A percentile compares a stretch with the other conserved stretches of the same genome.
Evolutionary conservation across 2,113 vertebrate species (phyloP).

Genomic region (Ascaphus truei): DNA sequence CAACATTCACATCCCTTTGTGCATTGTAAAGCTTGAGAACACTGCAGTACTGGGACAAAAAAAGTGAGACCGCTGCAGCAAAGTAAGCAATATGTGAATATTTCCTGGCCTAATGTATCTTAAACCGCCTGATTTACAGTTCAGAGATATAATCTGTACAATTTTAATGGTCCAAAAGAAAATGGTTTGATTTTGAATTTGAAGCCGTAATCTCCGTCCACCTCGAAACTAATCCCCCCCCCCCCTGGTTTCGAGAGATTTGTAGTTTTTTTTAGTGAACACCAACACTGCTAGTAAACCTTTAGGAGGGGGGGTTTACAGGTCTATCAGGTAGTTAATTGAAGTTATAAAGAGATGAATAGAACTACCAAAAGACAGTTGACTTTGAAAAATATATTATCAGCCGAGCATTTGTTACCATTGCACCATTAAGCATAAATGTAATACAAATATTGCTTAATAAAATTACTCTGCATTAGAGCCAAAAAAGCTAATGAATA

Average conservation of each 20-base stretch:
- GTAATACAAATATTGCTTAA: background rate
- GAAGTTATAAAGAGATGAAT: constrained; percentile 18
- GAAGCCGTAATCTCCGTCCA: too few relatives aligned
- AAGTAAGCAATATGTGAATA: background rate
- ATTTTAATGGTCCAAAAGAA: background rate
- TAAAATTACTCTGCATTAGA: background rate
- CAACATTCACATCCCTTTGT: too few relatives aligned
- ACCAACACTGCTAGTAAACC: too few relatives aligned
- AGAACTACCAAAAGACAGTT: background rate
- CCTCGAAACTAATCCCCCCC: too few relatives aligned
- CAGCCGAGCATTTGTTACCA: constrained; percentile 9
- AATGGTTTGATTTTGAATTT: background rate
- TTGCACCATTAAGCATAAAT: constrained; percentile 13
- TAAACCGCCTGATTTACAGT: background rate
- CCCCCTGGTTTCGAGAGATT: too few relatives aligned
- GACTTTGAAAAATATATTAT: constrained; percentile 25
- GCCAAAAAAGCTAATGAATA: background rate
- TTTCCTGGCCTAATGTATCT: background rate
- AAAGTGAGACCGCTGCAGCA: background rate
- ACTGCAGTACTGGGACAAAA: background rate
- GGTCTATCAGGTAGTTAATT: constrained; percentile 19
- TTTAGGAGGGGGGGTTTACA: too few relatives aligned
- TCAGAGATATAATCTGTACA: background rate
- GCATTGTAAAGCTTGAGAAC: too few relatives aligned
- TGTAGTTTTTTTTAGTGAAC: too few relatives aligned